phyloP scores from a whole-genome alignment of 2,888 invertebrate genomes.

The Protodeltote pygarga region DNA sequence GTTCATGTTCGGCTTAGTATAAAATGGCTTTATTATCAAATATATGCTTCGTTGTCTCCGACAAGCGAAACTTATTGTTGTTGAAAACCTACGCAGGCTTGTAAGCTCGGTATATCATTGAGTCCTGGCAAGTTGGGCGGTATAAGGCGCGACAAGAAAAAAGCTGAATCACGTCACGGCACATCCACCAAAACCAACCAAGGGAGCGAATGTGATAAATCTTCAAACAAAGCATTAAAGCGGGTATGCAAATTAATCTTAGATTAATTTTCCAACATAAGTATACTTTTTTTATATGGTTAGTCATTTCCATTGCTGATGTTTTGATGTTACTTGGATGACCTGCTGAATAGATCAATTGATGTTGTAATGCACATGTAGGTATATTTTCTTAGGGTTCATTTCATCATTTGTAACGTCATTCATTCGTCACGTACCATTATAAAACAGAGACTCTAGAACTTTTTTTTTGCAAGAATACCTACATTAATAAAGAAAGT shows the following conservation, averaged over 20 bases:
- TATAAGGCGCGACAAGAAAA: conserved; percentile 45
- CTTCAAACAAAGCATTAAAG: conserved; percentile 49
- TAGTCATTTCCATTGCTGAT: conserved; percentile 13
- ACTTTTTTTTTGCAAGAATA: background rate
- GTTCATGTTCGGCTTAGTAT: background rate
- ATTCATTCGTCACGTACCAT: background rate
- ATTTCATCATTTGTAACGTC: too few relatives aligned
- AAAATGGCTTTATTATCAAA: background rate
- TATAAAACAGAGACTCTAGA: background rate
- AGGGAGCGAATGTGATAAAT: conserved; percentile 41
- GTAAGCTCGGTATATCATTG: conserved; percentile 55
- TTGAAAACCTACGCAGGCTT: conserved; percentile 55
- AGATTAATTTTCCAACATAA: conserved; percentile 10
- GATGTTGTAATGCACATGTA: background rate
- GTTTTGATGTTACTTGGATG: background rate
- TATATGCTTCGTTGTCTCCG: background rate
- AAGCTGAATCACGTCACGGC: conserved; percentile 23
- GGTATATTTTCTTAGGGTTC: too few relatives aligned
- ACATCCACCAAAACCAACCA: conserved; percentile 30
- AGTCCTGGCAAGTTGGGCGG: conserved; percentile 31
- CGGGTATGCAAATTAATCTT: conserved; percentile 55
- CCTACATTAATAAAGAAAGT: too few relatives aligned
- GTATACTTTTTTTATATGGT: background rate
- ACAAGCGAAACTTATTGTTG: conserved; percentile 13
- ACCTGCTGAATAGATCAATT: conserved; percentile 2